phyloP scores from a whole-genome alignment of 2,888 invertebrate species.

The Diogma glabrata region DNA sequence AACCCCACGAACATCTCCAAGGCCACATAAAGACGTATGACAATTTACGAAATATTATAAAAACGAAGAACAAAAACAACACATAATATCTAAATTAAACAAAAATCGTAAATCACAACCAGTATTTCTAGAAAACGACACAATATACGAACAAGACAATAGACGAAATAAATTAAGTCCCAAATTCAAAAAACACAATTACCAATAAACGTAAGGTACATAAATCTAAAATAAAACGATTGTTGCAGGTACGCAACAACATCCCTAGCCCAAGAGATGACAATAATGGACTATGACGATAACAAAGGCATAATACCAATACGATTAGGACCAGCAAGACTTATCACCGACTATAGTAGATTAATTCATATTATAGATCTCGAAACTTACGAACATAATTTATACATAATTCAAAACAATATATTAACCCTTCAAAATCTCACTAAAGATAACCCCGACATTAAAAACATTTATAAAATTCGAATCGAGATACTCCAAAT shows the following conservation, averaged over 20 bases:
- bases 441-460: not conserved
- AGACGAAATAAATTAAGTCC: too few species aligned
- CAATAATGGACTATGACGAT: not conserved
- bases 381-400: not conserved
- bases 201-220: not conserved
- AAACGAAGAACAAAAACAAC: not conserved
- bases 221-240: not conserved
- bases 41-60: too few species aligned
- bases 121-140: not conserved
- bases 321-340: not conserved
- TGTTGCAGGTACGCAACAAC: not conserved
- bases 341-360: not conserved
- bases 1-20: too few species aligned
- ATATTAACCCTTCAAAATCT: not conserved
- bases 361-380: not conserved
- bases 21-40: too few species aligned
- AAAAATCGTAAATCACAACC: not conserved
- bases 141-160: not conserved
- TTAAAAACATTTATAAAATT: too few species aligned
- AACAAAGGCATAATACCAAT: not conserved
- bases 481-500: too few species aligned
- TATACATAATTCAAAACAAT: not conserved
- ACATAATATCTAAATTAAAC: conserved; percentile 2
- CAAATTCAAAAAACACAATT: not conserved
- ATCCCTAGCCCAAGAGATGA: not conserved